Evolutionary conservation across 2,113 vertebrate species (phyloP), one percentile per base, ranked within the genome.

Genomic region (Dermatemys mawii): DNA sequence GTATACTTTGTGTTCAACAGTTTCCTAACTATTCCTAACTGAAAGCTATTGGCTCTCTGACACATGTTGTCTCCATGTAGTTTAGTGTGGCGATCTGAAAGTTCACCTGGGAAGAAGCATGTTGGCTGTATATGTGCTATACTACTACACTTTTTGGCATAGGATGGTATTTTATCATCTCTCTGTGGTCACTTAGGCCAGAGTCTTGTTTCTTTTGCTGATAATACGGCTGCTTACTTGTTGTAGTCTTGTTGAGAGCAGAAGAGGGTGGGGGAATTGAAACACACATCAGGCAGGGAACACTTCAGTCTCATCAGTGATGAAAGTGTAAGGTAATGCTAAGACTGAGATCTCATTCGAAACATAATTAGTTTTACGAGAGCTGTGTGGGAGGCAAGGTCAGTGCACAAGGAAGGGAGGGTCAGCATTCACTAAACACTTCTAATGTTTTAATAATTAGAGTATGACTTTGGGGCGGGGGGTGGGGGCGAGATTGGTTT

Each of bases 341-440:
- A 35, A 63, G 16, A 35, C 60, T 50, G 93, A 90, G 90, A 41
- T 85, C 53, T 85, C 14, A 16, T 95, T 95, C 92, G 80, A 78
- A 83, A 78, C 91, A 93, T 96, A 97, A 96, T 97, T 96, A 96
- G 93, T 95, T 97, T 94, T 87, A 94, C 85, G 91, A 81, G 92
- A 93, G 63, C 49, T 93, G 93, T 93, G 91, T 89, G 4, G 70
- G 94, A 91, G 84, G 96, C 90, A 94, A 97, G 95, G 96, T 97
- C 96, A 96, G 88, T 1, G 86, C 93, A 93, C 93, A 87, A 89
- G 93, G 92, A 97, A 84, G 91, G 87, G 96, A 96, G 93, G 95
- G 93, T 89, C 94, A 92, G 95, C 95, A 84, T 55, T 91, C 91
- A 79, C 76, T 94, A 93, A 94, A 12, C 0, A 2, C 90, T 93